Conservation (phyloP, 2,113 vertebrate species). For the Ariopsis seemanni region DNA sequence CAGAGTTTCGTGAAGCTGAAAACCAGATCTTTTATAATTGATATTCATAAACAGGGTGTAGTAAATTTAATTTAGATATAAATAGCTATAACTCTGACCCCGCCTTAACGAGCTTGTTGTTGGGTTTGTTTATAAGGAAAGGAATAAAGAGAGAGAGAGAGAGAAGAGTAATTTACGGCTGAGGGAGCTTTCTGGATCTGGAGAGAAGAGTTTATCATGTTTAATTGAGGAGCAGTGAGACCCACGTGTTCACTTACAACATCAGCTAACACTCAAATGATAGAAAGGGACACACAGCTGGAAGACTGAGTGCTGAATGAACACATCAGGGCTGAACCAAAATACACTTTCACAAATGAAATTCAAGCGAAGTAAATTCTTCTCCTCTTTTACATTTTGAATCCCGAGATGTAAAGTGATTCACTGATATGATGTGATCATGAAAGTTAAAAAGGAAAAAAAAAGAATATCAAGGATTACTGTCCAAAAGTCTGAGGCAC, state of each 20-base stretch:
- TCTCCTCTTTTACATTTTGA: neutral
- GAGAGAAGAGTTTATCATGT: neutral
- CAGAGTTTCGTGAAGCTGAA: neutral
- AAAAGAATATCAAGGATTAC: neutral
- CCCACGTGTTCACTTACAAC: neutral
- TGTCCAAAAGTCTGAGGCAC: no score
- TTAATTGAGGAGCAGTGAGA: neutral
- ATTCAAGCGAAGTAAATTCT: neutral
- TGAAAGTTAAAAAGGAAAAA: neutral
- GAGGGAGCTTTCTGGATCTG: neutral
- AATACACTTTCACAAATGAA: neutral
- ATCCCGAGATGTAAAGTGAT: neutral
- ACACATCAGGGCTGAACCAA: neutral
- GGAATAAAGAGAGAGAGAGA: neutral
- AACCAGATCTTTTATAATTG: neutral
- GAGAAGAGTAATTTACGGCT: neutral
- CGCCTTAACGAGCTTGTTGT: neutral
- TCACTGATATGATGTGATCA: neutral
- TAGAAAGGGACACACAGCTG: neutral
- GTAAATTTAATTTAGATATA: neutral
- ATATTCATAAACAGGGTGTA: neutral
- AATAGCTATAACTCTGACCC: neutral
- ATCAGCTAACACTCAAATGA: neutral
- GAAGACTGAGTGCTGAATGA: neutral
- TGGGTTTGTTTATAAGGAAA: neutral